Evolutionary conservation across 2,888 invertebrate genomes (phyloP).

Genomic region (Entomobrya proxima): DNA sequence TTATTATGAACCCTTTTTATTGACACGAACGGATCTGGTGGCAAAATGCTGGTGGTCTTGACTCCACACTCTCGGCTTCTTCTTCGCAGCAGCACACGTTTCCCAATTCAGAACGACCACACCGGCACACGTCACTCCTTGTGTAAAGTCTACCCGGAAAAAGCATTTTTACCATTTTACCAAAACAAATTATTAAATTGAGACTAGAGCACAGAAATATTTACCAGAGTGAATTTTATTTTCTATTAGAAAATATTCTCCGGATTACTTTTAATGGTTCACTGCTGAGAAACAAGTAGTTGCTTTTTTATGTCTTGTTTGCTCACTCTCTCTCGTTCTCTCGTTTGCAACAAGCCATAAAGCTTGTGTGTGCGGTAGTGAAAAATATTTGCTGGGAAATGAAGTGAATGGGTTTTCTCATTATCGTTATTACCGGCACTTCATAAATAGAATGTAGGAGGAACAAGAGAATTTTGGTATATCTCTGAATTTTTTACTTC

Average conservation of each 20-base stretch:
- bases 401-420: background rate
- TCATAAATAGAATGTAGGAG: too few relatives aligned
- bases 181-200: too few relatives aligned
- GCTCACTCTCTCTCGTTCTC: background rate
- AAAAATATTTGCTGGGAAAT: too few relatives aligned
- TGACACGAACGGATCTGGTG: constrained; percentile 11
- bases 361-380: background rate
- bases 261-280: too few relatives aligned
- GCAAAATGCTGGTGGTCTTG: background rate
- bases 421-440: background rate
- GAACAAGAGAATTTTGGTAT: too few relatives aligned
- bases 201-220: too few relatives aligned
- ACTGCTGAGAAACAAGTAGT: background rate
- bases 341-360: background rate
- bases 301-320: background rate
- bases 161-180: too few relatives aligned
- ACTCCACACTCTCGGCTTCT: background rate
- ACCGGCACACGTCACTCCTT: background rate
- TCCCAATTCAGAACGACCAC: background rate
- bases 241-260: too few relatives aligned
- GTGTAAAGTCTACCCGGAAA: background rate
- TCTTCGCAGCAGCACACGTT: background rate
- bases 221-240: too few relatives aligned
- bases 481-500: background rate
- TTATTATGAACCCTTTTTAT: constrained; percentile 48